phyloP scores from a whole-genome alignment of 2,888 invertebrate genomes.

The Sycophila texana region DNA sequence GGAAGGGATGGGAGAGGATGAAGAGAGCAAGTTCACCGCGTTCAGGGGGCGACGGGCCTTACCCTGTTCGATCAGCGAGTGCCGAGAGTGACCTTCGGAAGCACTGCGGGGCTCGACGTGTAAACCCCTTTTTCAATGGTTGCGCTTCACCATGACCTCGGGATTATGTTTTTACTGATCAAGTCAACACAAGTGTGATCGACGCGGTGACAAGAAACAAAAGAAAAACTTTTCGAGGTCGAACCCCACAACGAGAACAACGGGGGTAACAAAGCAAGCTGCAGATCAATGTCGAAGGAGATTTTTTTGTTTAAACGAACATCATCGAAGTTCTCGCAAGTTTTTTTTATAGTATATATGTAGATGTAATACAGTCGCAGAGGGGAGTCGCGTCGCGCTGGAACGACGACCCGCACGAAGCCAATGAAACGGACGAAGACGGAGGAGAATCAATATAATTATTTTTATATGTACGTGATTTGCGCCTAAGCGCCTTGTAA shows the following conservation, averaged over 20 bases:
- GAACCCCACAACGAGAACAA: not conserved
- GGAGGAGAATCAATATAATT: conserved; percentile 42
- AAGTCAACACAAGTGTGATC: conserved; percentile 5
- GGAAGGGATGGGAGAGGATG: not conserved
- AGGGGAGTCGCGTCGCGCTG: conserved; percentile 39
- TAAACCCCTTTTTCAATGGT: conserved; percentile 9
- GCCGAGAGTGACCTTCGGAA: conserved; percentile 22
- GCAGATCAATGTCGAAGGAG: not conserved
- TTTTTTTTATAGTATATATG: conserved; percentile 12
- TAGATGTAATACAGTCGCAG: conserved; percentile 55
- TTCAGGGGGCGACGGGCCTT: conserved; percentile 21
- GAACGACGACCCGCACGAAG: conserved; percentile 43
- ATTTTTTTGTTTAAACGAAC: not conserved
- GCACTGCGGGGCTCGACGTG: not conserved
- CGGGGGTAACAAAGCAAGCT: not conserved
- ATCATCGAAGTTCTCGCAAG: conserved; percentile 19
- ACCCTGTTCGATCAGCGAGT: conserved; percentile 29
- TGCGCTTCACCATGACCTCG: conserved; percentile 41
- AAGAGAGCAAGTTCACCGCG: conserved; percentile 19
- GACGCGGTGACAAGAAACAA: conserved; percentile 23
- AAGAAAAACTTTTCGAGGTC: not conserved
- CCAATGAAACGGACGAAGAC: conserved; percentile 51
- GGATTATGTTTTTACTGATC: conserved; percentile 11
- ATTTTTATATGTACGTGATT: conserved; percentile 67
- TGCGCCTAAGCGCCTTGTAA: conserved; percentile 70